Conservation (phyloP, 2,113 vertebrate species). For the Dipodomys merriami region DNA sequence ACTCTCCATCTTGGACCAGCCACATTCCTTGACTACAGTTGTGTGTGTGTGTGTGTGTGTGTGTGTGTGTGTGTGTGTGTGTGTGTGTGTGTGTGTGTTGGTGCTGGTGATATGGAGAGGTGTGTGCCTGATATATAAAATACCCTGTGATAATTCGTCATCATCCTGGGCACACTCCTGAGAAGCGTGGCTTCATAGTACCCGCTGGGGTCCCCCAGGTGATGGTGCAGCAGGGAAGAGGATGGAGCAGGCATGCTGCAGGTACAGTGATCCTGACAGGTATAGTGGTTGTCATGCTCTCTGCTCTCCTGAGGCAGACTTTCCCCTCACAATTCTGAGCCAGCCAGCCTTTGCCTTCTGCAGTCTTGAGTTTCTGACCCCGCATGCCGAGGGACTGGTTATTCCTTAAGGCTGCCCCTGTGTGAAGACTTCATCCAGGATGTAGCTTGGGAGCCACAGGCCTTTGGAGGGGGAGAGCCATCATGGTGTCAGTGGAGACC, state of each 20-base stretch:
- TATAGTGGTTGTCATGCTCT: neutral
- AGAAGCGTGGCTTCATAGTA: neutral
- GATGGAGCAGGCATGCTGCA: too few species aligned
- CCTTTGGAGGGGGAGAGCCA: neutral
- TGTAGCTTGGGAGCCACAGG: neutral
- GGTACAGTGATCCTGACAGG: too few species aligned
- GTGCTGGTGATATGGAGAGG: rapidly evolving
- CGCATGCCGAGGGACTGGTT: neutral
- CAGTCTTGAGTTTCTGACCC: neutral
- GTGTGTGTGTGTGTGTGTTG: too few species aligned
- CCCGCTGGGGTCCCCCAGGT: neutral
- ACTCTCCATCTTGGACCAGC: neutral
- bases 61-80: too few species aligned
- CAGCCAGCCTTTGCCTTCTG: neutral
- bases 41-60: too few species aligned
- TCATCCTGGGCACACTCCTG: neutral
- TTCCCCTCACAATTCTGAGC: too few species aligned
- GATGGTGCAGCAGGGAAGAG: neutral
- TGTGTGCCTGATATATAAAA: neutral
- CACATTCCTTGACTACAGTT: too few species aligned
- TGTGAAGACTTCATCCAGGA: neutral
- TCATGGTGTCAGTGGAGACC: neutral
- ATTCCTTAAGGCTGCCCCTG: neutral
- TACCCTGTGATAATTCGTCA: too few species aligned
- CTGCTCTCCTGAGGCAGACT: neutral